phyloP scores from a whole-genome alignment of 2,888 invertebrate genomes.

The Erebia epiphron region DNA sequence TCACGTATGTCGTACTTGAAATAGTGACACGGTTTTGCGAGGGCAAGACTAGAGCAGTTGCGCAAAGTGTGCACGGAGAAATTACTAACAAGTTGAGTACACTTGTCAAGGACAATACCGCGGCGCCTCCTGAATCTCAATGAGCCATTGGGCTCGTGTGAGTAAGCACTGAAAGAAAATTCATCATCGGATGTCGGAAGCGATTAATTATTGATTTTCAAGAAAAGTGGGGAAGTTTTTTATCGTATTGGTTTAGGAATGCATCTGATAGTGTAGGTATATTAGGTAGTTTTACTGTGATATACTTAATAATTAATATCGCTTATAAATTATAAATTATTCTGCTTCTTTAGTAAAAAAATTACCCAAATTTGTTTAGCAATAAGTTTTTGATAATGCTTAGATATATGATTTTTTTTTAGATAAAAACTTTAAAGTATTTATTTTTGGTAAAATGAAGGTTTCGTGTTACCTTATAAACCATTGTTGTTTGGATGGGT shows the following conservation, averaged over 20 bases:
- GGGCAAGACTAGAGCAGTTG: slow-evolving; percentile 67
- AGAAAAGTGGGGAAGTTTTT: background rate
- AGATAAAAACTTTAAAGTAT: background rate
- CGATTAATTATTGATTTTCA: background rate
- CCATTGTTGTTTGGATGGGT: slow-evolving; percentile 69
- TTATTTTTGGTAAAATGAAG: background rate
- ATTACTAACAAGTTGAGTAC: slow-evolving; percentile 72
- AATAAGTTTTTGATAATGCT: background rate
- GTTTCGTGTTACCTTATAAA: slow-evolving; percentile 64
- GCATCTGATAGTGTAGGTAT: no score
- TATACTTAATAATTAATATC: no score
- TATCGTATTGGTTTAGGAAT: no score
- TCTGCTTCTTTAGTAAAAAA: no score
- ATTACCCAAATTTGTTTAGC: no score
- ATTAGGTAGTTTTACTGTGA: no score
- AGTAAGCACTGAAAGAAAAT: slow-evolving; percentile 5
- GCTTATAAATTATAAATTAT: no score
- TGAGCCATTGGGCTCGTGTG: slow-evolving; percentile 36
- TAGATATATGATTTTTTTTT: background rate
- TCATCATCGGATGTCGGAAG: background rate
- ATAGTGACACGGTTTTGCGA: slow-evolving; percentile 74
- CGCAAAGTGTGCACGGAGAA: slow-evolving; percentile 70
- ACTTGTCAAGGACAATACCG: slow-evolving; percentile 66
- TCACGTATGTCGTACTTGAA: slow-evolving; percentile 69
- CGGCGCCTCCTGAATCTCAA: slow-evolving; percentile 59